These are phyloP conservation scores for Drosophila obscura DNA, from an alignment of 1,140 invertebrate species.

Conservation along the genomic window DNA sequence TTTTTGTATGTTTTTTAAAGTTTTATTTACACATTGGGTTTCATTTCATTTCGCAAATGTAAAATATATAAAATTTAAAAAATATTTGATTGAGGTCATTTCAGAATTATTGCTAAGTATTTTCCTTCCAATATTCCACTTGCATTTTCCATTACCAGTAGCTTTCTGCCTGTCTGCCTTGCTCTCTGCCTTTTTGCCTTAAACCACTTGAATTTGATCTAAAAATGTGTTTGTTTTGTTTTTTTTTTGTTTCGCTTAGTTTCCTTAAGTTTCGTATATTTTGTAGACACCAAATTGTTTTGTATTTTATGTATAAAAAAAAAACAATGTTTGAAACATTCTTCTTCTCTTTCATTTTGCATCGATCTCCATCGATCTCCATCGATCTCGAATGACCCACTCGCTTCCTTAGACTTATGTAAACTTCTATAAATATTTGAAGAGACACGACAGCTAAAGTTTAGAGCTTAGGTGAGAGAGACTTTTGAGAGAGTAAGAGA, in stretches of 20 bases:
- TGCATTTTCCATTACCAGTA: background rate
- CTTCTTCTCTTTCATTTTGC: slow-evolving; percentile 20
- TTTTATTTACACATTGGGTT: slow-evolving; percentile 66
- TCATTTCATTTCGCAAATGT: slow-evolving; percentile 55
- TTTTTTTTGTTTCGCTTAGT: slow-evolving; percentile 18
- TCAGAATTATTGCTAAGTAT: slow-evolving; percentile 84
- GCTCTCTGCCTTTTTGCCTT: slow-evolving; percentile 1
- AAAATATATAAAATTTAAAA: slow-evolving; percentile 83
- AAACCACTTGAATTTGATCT: slow-evolving; percentile 68
- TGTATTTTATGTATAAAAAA: slow-evolving; percentile 37
- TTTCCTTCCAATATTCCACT: slow-evolving; percentile 22
- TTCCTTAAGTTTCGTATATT: slow-evolving; percentile 49
- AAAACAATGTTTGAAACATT: slow-evolving; percentile 53
- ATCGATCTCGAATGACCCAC: background rate
- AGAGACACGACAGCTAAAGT: slow-evolving; percentile 73
- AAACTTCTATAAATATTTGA: slow-evolving; percentile 71
- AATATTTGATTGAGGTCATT: slow-evolving; percentile 84
- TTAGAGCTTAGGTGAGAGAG: slow-evolving; percentile 70
- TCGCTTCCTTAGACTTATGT: slow-evolving; percentile 43
- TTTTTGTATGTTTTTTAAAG: slow-evolving; percentile 49
- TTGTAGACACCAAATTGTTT: slow-evolving; percentile 68
- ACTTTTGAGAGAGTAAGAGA: slow-evolving; percentile 65
- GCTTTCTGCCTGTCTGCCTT: slow-evolving; percentile 9
- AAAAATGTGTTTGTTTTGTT: slow-evolving; percentile 47
- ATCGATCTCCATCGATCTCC: too few relatives aligned